phyloP scores from a whole-genome alignment of 1,140 invertebrate species.

The Ceratosolen fusciceps region DNA sequence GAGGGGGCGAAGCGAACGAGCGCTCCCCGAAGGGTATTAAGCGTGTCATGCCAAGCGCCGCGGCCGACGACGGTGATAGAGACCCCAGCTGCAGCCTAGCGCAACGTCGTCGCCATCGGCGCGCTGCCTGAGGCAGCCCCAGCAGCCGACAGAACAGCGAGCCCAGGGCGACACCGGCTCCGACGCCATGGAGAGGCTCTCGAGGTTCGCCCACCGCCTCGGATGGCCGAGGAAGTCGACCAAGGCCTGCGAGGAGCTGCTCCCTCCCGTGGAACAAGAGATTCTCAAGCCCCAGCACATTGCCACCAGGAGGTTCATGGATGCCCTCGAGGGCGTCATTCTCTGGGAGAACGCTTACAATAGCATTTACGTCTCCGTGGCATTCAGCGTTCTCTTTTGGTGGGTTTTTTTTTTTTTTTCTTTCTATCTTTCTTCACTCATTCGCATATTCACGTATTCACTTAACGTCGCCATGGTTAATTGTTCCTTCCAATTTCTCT shows the following conservation, averaged over 20 bases:
- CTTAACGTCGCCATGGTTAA: too few relatives aligned
- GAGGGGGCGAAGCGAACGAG: constrained; percentile 22
- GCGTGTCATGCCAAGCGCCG: constrained; percentile 42
- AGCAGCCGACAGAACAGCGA: neutral
- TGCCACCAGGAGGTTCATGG: neutral
- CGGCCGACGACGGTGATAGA: constrained; percentile 10
- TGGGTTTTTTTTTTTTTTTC: too few relatives aligned
- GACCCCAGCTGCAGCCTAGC: neutral
- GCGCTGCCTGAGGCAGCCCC: constrained; percentile 22
- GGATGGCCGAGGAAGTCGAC: neutral
- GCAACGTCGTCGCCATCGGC: constrained; percentile 16
- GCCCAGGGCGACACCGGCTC: neutral
- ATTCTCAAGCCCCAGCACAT: neutral
- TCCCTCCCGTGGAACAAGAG: neutral
- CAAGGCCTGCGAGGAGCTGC: neutral
- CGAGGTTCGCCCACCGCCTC: neutral
- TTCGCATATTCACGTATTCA: too few relatives aligned
- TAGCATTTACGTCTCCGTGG: constrained; percentile 61
- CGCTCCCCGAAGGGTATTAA: constrained; percentile 17
- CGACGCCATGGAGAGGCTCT: constrained; percentile 14
- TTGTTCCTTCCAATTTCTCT: neutral
- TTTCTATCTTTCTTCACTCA: too few relatives aligned
- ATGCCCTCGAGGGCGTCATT: neutral
- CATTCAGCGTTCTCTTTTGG: constrained; percentile 64
- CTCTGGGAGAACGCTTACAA: constrained; percentile 66